Base-by-base conservation (phyloP, 1,140 invertebrate genomes). In the Penaeus vannamei region DNA sequence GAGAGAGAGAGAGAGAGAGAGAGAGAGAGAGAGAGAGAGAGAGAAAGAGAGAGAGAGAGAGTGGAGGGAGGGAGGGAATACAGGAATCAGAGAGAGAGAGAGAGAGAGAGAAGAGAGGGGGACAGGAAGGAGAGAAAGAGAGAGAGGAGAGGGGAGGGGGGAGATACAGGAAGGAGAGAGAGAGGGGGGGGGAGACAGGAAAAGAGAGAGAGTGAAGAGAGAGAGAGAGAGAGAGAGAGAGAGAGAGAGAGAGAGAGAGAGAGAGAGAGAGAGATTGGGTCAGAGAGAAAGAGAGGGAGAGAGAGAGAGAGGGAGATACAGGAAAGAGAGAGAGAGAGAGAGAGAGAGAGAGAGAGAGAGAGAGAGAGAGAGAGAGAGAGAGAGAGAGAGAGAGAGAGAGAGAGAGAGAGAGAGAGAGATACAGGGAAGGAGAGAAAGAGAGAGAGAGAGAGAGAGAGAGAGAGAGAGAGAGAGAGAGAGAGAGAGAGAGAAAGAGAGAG, bases 201-300 rank as follows among this genome's bases (percentile, higher is more conserved):
- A 80, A 32, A 80, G 77, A 80, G 77, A 80, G 77, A 80, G 77
- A 80, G 77, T 36, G 77, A 80, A 42, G 32, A 42, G 32, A 42
- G 12, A 29, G 61, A 59, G 80, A 82, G 26, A 17, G 36, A 82
- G 53, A 59, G 61, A 42, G 59, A 59, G 26, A 59, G 53, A 22
- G 53, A 19, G 29, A 17, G 80, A 82, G 26, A 59, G 26, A 26
- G 29, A 82, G n/a, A 23, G 46, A n/a, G 4, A 82, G 29, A 26
- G 19, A 59, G 26, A 82, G 7, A 26, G 46, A 59, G 42, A 59
- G 42, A 23, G 42, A n/a, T n/a, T n/a, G n/a, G n/a, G n/a, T n/a
- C n/a, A 59, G 80, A 59, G 80, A 53, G 17, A 1, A 26, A 46
- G 14, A 26, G 20, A 83, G 59, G 66, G 53, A 59, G 60, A 22